These are phyloP conservation scores for Lomographa bimaculata DNA, from an alignment of 2,888 invertebrate species.

Conservation along the genomic window DNA sequence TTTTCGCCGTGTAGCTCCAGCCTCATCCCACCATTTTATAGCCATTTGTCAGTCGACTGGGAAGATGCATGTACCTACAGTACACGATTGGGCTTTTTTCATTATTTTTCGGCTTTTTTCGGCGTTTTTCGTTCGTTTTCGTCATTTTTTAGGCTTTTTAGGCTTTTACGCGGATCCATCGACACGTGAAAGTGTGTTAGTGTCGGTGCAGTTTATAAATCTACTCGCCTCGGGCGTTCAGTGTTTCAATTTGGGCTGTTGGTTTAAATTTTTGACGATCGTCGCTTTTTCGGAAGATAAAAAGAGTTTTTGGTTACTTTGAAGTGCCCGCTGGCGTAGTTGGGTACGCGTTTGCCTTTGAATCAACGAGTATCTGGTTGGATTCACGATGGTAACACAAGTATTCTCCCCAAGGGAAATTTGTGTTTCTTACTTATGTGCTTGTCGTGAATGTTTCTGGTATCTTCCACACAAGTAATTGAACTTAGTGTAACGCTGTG, in stretches of 20 bases:
- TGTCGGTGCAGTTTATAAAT: constrained; percentile 75
- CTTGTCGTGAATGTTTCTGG: too few relatives aligned
- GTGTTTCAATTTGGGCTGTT: constrained; percentile 38
- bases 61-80: constrained; percentile 75
- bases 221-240: constrained; percentile 53
- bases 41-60: constrained; percentile 80
- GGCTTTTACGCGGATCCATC: constrained; percentile 81
- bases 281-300: constrained; percentile 30
- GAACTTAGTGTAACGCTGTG: too few relatives aligned
- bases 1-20: constrained; percentile 62
- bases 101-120: constrained; percentile 50
- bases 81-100: constrained; percentile 44
- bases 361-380: too few relatives aligned
- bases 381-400: too few relatives aligned
- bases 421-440: too few relatives aligned
- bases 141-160: constrained; percentile 69
- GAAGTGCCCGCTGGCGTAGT: too few relatives aligned
- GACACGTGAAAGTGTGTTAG: constrained; percentile 83
- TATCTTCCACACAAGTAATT: too few relatives aligned
- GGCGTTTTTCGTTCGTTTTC: constrained; percentile 39
- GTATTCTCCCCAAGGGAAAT: too few relatives aligned
- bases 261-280: constrained; percentile 47
- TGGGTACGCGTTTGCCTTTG: too few relatives aligned
- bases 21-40: constrained; percentile 73
- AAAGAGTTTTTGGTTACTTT: too few relatives aligned